Conservation (phyloP, 2,888 invertebrate genomes). For the Netelia inedita region DNA sequence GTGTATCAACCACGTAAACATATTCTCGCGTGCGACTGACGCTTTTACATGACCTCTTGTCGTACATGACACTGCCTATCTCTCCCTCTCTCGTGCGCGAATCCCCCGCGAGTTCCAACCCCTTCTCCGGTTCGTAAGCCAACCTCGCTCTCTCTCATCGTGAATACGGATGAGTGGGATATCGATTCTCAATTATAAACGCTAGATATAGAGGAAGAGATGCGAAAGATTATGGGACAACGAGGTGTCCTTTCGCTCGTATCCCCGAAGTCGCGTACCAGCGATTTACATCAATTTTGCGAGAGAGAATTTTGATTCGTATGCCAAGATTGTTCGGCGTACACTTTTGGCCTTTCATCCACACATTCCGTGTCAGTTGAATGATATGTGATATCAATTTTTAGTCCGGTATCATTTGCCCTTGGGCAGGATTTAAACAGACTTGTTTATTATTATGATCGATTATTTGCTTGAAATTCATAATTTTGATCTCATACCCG, state of each 20-base stretch:
- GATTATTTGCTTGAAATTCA: neutral
- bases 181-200: constrained; percentile 66
- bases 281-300: constrained; percentile 11
- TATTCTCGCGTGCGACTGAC: constrained; percentile 57
- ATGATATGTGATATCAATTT: too few species aligned
- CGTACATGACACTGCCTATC: constrained; percentile 8
- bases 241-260: neutral
- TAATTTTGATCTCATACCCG: neutral
- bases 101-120: neutral
- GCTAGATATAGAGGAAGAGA: constrained; percentile 41
- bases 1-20: constrained; percentile 46
- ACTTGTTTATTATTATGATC: too few species aligned
- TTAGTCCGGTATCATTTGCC: too few species aligned
- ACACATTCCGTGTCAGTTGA: too few species aligned
- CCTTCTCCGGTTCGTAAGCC: neutral
- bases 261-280: constrained; percentile 2
- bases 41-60: constrained; percentile 10
- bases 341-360: neutral
- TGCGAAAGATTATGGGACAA: constrained; percentile 44
- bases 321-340: neutral
- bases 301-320: neutral
- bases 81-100: neutral
- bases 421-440: too few species aligned
- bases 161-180: constrained; percentile 61
- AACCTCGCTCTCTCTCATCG: constrained; percentile 31